A percentile compares a stretch with the other conserved stretches of the same genome.
These are phyloP conservation scores for Crotophaga sulcirostris DNA, from an alignment of 2,113 vertebrate genomes.

Conservation along the genomic window DNA sequence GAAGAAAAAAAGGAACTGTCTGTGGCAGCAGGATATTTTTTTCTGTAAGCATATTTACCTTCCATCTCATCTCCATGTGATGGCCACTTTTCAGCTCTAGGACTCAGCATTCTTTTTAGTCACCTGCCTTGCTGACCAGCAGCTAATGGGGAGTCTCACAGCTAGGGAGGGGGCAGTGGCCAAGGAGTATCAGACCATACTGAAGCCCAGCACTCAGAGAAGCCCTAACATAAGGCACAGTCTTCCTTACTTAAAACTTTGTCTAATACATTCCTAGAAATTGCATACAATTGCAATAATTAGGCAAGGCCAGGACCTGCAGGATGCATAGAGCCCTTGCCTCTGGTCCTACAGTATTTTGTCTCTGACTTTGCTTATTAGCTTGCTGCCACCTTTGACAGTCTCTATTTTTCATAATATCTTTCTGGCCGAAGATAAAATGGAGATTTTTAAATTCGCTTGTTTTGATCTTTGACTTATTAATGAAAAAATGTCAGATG, in stretches of 20 bases:
- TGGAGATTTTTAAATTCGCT: background rate
- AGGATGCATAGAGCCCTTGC: background rate
- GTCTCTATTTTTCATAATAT: background rate
- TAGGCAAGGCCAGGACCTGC: background rate
- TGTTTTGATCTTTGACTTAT: background rate
- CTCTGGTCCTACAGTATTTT: background rate
- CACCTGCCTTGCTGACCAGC: background rate
- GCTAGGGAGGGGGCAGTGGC: rapidly evolving
- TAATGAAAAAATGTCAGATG: background rate
- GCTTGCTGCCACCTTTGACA: background rate
- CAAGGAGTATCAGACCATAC: rapidly evolving
- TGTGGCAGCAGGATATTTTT: background rate
- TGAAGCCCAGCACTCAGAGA: background rate
- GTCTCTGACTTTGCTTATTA: background rate
- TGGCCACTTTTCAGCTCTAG: background rate
- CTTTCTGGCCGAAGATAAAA: background rate
- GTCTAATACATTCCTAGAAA: background rate
- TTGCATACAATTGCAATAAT: background rate
- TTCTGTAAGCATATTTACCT: background rate
- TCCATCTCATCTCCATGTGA: background rate
- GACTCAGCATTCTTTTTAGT: background rate
- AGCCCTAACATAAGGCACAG: background rate
- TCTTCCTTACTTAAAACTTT: background rate
- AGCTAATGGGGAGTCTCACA: background rate
- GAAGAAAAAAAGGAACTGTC: background rate